Percentiles rank a stretch among this genome's conserved stretches.
Evolutionary conservation across 2,797 vertebrate genomes (phyloP).

Genomic region (Rhinophrynus dorsalis): DNA sequence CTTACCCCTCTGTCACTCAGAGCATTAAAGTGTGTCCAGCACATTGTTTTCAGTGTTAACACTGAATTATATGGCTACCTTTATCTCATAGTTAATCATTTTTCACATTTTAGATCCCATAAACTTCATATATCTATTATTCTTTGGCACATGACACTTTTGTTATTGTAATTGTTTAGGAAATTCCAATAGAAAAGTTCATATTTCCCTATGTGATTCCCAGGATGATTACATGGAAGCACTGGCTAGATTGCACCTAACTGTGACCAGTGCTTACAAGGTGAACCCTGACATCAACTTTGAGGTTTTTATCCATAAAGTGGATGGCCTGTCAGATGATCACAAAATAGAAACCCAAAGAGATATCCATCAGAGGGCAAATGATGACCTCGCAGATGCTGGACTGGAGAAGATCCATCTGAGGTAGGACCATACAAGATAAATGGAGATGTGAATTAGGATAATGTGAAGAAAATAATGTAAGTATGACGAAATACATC

Average conservation of each 20-base stretch:
- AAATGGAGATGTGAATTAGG: neutral
- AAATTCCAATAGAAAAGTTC: too few species aligned
- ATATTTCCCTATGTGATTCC: constrained; percentile 39
- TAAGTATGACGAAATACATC: too few species aligned
- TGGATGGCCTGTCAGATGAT: constrained; percentile 90
- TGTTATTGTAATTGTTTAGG: too few species aligned
- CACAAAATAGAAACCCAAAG: constrained; percentile 93
- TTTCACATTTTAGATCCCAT: too few species aligned
- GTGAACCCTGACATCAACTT: constrained; percentile 94
- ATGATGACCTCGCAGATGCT: constrained; percentile 87
- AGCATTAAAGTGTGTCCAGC: too few species aligned
- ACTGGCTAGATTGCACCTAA: constrained; percentile 86
- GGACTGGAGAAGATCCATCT: constrained; percentile 87
- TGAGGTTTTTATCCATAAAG: constrained; percentile 95
- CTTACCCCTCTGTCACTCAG: too few species aligned
- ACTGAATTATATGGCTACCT: too few species aligned
- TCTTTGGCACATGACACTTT: too few species aligned
- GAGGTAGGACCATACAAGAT: constrained; percentile 75
- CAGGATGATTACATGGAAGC: constrained; percentile 94
- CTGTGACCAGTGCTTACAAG: constrained; percentile 89
- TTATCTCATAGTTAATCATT: too few species aligned
- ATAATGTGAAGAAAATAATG: too few species aligned
- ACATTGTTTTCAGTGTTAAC: too few species aligned
- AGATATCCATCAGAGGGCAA: constrained; percentile 90
- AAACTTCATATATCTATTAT: too few species aligned